Base-by-base conservation (phyloP, 2,797 vertebrate genomes). In the Periophthalmus magnuspinnatus region DNA sequence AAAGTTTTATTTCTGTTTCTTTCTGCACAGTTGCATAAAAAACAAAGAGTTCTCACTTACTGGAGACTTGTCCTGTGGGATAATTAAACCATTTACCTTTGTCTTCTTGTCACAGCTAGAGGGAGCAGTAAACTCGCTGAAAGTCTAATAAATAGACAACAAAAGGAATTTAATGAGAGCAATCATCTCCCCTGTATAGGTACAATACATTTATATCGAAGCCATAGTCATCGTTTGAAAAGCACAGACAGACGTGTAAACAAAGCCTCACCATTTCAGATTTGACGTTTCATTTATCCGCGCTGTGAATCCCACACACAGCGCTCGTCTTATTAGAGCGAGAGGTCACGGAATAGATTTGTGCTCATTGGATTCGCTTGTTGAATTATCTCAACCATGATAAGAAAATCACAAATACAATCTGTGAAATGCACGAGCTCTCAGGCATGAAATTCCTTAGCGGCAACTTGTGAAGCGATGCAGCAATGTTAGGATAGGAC, bases 351-450 rank as follows among this genome's bases (percentile, higher is more conserved):
- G 54, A 69, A 65, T 36, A 6, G n/a, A 73, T 83, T 79, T 80
- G 65, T 69, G 68, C 74, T 71, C 14, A 78, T 82, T 85, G 67
- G 67, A 86, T 70, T 70, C 48, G 60, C 73, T 81, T 77, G 75
- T 81, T 74, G 77, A 78, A 74, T 71, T 28, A 47, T 57, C 67
- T 81, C 70, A 79, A 52, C 77, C 75, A 48, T 77, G 77, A 81
- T 64, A 75, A 78, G 64, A 72, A 85, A 84, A 85, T 81, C 73
- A 73, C 71, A 81, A 84, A 81, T 75, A 61, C 74, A 76, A 77
- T 86, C 74, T 78, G 77, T 81, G 71, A 83, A 82, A 82, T 70
- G 74, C 67, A 67, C 75, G 75, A 50, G 48, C 50, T 32, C 45
- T 56, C 81, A 64, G 56, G 75, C 74, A 50, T 76, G 69, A 82